phyloP scores from a whole-genome alignment of 2,888 invertebrate species.

The Pseudococcus viburni region DNA sequence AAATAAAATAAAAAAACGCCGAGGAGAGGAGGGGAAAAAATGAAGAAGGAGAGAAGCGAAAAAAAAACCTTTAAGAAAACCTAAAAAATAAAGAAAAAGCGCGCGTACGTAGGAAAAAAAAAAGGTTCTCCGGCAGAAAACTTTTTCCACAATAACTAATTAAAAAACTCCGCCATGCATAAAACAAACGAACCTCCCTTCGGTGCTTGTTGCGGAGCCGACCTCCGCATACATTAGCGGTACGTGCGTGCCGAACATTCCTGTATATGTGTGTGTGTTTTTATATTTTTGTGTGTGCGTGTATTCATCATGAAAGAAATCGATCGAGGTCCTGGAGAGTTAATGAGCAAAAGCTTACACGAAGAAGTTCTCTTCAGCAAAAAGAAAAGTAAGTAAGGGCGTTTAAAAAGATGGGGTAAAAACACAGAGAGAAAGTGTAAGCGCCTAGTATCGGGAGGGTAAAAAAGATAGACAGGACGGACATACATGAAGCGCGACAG shows the following conservation, averaged over 20 bases:
- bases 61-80: constrained; percentile 49
- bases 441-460: constrained; percentile 64
- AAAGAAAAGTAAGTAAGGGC: constrained; percentile 64
- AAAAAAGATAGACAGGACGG: constrained; percentile 66
- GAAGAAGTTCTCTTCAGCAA: constrained; percentile 63
- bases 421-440: constrained; percentile 62
- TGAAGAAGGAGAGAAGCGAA: neutral
- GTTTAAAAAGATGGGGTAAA: constrained; percentile 67
- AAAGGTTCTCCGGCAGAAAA: constrained; percentile 64
- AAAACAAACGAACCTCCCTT: constrained; percentile 65
- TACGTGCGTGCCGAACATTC: constrained; percentile 66
- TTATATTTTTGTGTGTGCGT: constrained; percentile 65
- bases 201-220: constrained; percentile 59
- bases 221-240: constrained; percentile 66
- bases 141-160: constrained; percentile 66
- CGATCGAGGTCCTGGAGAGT: constrained; percentile 69
- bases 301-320: constrained; percentile 68
- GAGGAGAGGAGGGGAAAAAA: neutral
- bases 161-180: constrained; percentile 66
- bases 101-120: constrained; percentile 18
- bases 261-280: constrained; percentile 62
- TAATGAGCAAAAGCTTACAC: constrained; percentile 68
- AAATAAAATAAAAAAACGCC: neutral
- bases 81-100: constrained; percentile 56
- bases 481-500: constrained; percentile 66